Percentiles rank a stretch among this genome's conserved stretches.
These are phyloP conservation scores for Patella pellucida DNA, from an alignment of 2,888 invertebrate genomes.

Conservation along the genomic window DNA sequence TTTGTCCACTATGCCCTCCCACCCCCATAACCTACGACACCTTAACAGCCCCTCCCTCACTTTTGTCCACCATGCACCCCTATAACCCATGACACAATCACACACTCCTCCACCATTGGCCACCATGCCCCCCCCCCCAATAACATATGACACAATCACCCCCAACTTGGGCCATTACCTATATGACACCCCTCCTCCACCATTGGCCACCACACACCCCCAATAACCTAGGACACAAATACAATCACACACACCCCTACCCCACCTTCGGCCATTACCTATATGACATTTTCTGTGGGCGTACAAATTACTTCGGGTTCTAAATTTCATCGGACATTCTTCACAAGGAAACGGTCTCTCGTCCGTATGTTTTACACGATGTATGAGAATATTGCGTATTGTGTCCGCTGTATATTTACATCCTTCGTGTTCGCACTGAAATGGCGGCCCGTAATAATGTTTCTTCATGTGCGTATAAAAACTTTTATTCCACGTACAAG, in stretches of 20 bases:
- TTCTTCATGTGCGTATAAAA: slow-evolving; percentile 77
- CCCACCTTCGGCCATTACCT: slow-evolving; percentile 41
- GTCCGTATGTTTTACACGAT: slow-evolving; percentile 75
- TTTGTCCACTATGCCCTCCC: no score
- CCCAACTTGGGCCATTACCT: slow-evolving; percentile 41
- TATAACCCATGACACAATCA: no score
- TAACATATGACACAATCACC: no score
- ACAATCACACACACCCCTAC: no score
- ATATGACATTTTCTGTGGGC: slow-evolving; percentile 77
- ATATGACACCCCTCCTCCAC: slow-evolving; percentile 71
- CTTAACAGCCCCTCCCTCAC: no score
- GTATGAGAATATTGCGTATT: slow-evolving; percentile 76
- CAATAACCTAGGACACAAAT: no score
- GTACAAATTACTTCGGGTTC: slow-evolving; percentile 76
- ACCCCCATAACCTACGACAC: no score
- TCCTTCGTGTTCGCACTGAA: slow-evolving; percentile 74
- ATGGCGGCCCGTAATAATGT: slow-evolving; percentile 78
- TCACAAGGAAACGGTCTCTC: slow-evolving; percentile 73
- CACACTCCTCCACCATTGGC: no score
- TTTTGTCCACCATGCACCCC: no score
- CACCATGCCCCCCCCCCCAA: no score
- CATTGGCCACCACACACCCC: no score
- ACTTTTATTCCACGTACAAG: slow-evolving; percentile 77
- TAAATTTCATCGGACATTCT: slow-evolving; percentile 76
- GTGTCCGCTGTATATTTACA: slow-evolving; percentile 74